Conservation (phyloP, 2,888 invertebrate species). For the Agrochola litura region DNA sequence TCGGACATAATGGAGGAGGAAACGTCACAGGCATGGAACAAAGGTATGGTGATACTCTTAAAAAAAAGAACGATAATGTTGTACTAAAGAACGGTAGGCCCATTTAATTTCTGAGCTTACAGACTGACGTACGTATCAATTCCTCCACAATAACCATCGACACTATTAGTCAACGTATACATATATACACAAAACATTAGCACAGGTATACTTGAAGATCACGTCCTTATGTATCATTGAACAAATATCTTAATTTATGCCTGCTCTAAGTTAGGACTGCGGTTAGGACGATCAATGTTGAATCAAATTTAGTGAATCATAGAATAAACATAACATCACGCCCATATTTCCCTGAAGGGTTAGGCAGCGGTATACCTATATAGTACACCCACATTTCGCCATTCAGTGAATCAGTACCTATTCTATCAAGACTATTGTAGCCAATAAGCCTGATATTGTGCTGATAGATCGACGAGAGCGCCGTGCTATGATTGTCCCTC, state of each 20-base stretch:
- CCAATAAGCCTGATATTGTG: too few relatives aligned
- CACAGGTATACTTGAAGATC: neutral
- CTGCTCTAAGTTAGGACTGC: slow-evolving; percentile 14
- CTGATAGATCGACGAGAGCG: too few relatives aligned
- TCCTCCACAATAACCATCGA: too few relatives aligned
- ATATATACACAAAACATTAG: slow-evolving; percentile 23
- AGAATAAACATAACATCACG: neutral
- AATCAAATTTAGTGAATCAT: slow-evolving; percentile 42
- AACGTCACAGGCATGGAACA: too few relatives aligned
- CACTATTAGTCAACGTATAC: neutral
- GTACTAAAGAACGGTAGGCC: neutral
- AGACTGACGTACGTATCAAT: neutral
- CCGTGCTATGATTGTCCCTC: too few relatives aligned
- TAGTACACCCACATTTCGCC: neutral
- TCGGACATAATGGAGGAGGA: neutral
- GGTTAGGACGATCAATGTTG: slow-evolving; percentile 18
- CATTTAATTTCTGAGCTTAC: neutral
- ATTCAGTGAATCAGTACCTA: slow-evolving; percentile 27
- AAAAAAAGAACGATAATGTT: neutral
- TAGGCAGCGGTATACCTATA: neutral
- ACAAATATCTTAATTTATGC: slow-evolving; percentile 32
- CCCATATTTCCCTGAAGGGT: neutral
- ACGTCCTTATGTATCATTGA: slow-evolving; percentile 29
- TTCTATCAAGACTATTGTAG: neutral
- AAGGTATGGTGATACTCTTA: too few relatives aligned